phyloP scores from a whole-genome alignment of 2,797 vertebrate species.

The Clamator glandarius region DNA sequence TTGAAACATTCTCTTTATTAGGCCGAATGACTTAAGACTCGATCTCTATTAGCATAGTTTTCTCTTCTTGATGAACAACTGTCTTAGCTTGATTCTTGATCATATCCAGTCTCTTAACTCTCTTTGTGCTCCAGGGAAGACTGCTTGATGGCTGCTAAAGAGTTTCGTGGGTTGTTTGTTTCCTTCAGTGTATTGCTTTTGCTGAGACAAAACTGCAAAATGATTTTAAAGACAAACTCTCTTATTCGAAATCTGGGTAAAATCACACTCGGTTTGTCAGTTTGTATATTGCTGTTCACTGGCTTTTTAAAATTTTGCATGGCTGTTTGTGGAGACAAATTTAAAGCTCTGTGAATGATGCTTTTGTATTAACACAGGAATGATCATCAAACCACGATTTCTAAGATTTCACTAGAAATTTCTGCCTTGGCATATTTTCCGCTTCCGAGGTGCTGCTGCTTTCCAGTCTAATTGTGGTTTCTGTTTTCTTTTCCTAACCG shows the following conservation, averaged over 20 bases:
- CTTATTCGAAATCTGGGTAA: neutral
- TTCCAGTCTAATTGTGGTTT: neutral
- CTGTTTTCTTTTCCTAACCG: neutral
- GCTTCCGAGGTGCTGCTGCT: neutral
- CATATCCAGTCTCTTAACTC: rapidly evolving
- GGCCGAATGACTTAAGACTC: neutral
- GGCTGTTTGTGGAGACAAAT: neutral
- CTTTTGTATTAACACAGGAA: neutral
- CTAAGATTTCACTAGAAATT: neutral
- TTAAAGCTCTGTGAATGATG: rapidly evolving
- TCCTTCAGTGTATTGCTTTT: neutral
- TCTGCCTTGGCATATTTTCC: neutral
- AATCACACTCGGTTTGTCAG: neutral
- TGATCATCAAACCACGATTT: neutral
- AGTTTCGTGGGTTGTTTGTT: rapidly evolving
- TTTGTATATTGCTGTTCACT: neutral
- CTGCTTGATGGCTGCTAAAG: neutral
- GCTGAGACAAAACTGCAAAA: neutral
- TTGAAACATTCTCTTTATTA: neutral
- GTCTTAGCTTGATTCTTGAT: neutral
- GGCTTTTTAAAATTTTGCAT: neutral
- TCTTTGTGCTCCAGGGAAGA: neutral
- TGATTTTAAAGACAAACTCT: neutral
- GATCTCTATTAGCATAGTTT: neutral
- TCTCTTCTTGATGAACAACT: neutral